phyloP scores from a whole-genome alignment of 2,888 invertebrate species.

The Dyspetes luteomarginatus region DNA sequence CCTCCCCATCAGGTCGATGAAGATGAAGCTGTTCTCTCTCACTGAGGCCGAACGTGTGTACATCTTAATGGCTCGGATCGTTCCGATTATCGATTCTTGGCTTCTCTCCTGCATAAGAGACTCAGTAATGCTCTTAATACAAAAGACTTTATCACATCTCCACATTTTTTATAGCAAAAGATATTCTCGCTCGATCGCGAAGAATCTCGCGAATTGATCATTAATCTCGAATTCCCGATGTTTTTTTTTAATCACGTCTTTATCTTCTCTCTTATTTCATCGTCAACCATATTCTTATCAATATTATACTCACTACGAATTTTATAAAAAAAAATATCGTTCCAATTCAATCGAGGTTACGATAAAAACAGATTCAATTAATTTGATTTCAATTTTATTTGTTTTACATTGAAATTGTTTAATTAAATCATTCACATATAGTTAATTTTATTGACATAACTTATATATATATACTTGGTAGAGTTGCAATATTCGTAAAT shows the following conservation, averaged over 20 bases:
- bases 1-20: conserved; percentile 28
- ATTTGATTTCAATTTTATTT: too few relatives aligned
- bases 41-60: conserved; percentile 26
- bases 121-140: conserved; percentile 22
- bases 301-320: neutral
- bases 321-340: too few relatives aligned
- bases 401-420: too few relatives aligned
- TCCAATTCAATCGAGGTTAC: too few relatives aligned
- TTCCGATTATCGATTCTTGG: conserved; percentile 59
- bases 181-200: conserved; percentile 17
- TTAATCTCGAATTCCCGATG: neutral
- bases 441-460: too few relatives aligned
- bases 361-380: too few relatives aligned
- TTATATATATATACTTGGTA: too few relatives aligned
- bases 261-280: neutral
- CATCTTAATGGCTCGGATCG: conserved; percentile 52
- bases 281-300: neutral
- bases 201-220: conserved; percentile 17
- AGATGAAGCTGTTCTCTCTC: conserved; percentile 55
- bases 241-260: neutral
- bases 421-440: too few relatives aligned
- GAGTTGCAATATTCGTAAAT: too few relatives aligned
- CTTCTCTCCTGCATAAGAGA: conserved; percentile 30
- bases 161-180: conserved; percentile 13
- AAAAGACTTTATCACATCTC: conserved; percentile 20